Percentiles rank a stretch among this genome's conserved stretches.
These are phyloP conservation scores for Entomobrya proxima DNA, from an alignment of 2,888 invertebrate species.

Conservation along the genomic window DNA sequence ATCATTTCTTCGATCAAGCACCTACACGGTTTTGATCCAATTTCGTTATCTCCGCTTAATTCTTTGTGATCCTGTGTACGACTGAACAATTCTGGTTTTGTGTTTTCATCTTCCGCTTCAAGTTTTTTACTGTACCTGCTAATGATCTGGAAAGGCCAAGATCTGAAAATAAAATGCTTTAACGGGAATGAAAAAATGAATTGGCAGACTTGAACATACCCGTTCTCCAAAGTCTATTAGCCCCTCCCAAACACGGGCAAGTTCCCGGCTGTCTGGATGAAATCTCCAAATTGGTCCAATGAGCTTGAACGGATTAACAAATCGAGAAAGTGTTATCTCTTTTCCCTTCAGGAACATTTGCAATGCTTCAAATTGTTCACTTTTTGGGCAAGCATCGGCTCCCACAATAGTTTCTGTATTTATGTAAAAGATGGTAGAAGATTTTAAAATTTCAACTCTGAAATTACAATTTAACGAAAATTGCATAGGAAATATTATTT, in stretches of 20 bases:
- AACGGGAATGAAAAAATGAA: too few species aligned
- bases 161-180: too few species aligned
- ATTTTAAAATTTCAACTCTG: too few species aligned
- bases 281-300: neutral
- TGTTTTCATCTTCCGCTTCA: neutral
- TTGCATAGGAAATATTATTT: too few species aligned
- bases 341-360: too few species aligned
- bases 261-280: neutral
- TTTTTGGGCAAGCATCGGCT: too few species aligned
- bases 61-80: neutral
- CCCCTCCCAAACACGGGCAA: neutral
- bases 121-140: too few species aligned
- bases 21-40: neutral
- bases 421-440: too few species aligned
- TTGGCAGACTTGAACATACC: neutral
- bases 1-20: neutral
- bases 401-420: too few species aligned
- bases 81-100: neutral
- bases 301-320: neutral
- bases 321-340: neutral
- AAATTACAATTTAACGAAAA: too few species aligned
- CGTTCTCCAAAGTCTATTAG: neutral
- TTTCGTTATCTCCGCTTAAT: neutral
- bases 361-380: too few species aligned
- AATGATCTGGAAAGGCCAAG: too few species aligned